Percentiles rank a stretch among this genome's conserved stretches.
Evolutionary conservation across 2,888 invertebrate genomes (phyloP).

Genomic region (Silvanus unidentatus): DNA sequence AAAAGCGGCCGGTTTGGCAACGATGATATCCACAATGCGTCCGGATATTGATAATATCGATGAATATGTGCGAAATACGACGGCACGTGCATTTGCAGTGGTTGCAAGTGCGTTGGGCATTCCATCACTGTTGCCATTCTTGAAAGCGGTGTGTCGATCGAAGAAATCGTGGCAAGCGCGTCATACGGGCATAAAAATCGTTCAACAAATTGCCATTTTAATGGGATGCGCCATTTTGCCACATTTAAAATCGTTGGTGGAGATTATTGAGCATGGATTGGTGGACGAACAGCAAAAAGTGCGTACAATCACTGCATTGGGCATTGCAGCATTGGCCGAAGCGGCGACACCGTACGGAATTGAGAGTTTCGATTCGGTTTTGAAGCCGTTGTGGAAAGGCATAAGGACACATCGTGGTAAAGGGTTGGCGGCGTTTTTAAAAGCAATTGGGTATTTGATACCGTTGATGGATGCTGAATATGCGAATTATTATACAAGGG

Average conservation of each 20-base stretch:
- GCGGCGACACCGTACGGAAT: constrained; percentile 99
- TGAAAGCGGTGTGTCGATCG: constrained; percentile 97
- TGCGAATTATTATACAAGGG: constrained; percentile 98
- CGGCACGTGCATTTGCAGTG: constrained; percentile 99
- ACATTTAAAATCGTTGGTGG: constrained; percentile 94
- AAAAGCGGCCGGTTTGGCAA: constrained; percentile 97
- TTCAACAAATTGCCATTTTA: constrained; percentile 98
- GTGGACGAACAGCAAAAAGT: constrained; percentile 99
- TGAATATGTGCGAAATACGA: constrained; percentile 98
- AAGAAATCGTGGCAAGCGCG: constrained; percentile 99
- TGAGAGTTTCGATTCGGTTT: constrained; percentile 98
- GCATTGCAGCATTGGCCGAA: constrained; percentile 96
- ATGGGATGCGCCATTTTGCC: constrained; percentile 99
- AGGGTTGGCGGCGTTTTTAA: constrained; percentile 97
- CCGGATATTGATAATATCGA: constrained; percentile 99
- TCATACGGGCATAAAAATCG: constrained; percentile 99
- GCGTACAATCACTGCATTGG: constrained; percentile 96
- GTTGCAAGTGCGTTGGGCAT: constrained; percentile 98
- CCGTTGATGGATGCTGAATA: constrained; percentile 99
- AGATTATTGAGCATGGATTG: constrained; percentile 98
- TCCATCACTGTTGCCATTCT: constrained; percentile 92
- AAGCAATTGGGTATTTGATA: constrained; percentile 98
- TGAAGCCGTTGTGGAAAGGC: constrained; percentile 99
- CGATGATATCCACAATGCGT: constrained; percentile 99
- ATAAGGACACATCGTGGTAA: constrained; percentile 86